Percentiles rank a stretch among this genome's conserved stretches.
Conservation (phyloP, 1,140 invertebrate species). For the Pteromalus puparum region DNA sequence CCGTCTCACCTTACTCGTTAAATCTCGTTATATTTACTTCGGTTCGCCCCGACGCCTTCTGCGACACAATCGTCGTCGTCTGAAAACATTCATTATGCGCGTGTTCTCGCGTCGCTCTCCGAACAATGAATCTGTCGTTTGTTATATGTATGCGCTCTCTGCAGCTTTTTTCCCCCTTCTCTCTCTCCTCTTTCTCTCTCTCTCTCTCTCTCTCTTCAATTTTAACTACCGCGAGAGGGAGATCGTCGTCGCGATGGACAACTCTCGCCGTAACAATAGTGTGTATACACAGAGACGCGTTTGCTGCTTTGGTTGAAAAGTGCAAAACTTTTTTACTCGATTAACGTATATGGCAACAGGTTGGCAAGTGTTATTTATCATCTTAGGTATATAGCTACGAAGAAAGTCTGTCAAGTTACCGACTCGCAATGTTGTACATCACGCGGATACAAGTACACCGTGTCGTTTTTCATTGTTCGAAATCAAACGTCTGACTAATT, state of each 20-base stretch:
- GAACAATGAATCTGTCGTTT: no score
- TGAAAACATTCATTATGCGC: no score
- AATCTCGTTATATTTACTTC: neutral
- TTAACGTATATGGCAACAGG: neutral
- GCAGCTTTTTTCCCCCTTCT: no score
- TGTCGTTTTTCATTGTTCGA: no score
- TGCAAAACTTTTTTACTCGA: neutral
- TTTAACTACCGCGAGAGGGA: neutral
- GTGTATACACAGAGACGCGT: neutral
- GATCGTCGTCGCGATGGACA: neutral
- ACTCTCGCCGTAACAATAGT: neutral
- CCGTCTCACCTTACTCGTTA: neutral
- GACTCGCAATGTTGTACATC: neutral
- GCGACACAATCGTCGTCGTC: neutral
- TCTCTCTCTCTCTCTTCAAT: neutral
- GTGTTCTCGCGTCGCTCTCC: no score
- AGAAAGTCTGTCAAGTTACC: neutral
- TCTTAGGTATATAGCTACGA: neutral
- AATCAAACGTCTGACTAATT: no score
- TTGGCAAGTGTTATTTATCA: neutral
- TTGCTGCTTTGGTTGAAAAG: neutral
- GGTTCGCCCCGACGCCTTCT: neutral
- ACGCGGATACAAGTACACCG: no score
- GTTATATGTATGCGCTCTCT: no score
- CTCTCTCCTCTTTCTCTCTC: neutral